Conservation (phyloP, 1,140 invertebrate genomes). For the Bactericera cockerelli region DNA sequence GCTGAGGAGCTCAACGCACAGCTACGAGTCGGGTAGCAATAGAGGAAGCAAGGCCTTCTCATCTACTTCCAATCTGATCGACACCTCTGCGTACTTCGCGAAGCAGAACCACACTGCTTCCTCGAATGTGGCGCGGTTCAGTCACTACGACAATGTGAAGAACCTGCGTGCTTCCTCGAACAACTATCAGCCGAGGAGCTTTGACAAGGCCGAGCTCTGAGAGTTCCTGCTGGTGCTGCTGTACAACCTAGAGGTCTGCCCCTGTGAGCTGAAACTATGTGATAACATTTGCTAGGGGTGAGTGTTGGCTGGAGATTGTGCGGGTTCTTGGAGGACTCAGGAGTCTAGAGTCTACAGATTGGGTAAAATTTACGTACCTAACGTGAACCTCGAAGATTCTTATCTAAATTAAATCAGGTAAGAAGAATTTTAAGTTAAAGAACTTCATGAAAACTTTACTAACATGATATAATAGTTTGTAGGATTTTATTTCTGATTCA, state of each 20-base stretch:
- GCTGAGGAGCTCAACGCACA: not conserved
- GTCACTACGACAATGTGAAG: constrained; percentile 2
- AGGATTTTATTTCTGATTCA: no score
- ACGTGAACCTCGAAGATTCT: no score
- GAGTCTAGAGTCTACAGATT: no score
- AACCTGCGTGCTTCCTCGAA: not conserved
- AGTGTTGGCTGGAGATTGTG: not conserved
- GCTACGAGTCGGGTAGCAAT: not conserved
- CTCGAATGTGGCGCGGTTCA: not conserved
- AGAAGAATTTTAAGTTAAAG: no score
- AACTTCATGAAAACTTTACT: no score
- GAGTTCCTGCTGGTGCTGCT: not conserved
- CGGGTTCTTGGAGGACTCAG: no score
- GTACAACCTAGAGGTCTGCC: not conserved
- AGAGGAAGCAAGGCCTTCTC: not conserved
- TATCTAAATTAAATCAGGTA: no score
- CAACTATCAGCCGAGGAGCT: not conserved
- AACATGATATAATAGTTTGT: no score
- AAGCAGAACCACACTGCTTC: not conserved
- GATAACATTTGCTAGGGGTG: not conserved
- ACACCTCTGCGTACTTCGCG: not conserved
- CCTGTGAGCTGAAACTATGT: not conserved
- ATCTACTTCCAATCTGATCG: not conserved
- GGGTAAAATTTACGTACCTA: no score
- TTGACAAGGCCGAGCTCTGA: not conserved